Evolutionary conservation across 1,140 invertebrate genomes (phyloP).

Genomic region (Trichonephila inaurata): DNA sequence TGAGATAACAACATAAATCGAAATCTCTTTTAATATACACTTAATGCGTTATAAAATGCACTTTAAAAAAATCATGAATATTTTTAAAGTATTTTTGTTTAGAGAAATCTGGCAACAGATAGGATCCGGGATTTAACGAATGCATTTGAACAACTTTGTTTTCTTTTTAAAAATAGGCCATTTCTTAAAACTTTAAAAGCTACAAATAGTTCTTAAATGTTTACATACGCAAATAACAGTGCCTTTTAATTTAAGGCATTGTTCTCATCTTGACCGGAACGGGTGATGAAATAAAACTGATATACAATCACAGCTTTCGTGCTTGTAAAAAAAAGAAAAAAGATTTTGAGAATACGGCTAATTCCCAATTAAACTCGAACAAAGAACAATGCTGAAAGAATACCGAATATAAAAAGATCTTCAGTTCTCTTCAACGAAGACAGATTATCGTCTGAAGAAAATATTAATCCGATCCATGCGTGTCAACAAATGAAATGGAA

Average conservation of each 20-base stretch:
- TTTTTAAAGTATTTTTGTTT: no score
- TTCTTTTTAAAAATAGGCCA: no score
- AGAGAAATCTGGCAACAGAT: no score
- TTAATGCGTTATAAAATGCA: no score
- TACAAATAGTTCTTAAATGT: not conserved
- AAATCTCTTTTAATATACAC: no score
- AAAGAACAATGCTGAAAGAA: constrained; percentile 27
- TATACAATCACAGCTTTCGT: not conserved
- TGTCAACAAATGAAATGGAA: constrained; percentile 15
- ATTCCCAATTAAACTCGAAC: constrained; percentile 24
- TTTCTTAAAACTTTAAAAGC: no score
- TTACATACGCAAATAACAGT: not conserved
- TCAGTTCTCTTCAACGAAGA: not conserved
- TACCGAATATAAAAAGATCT: not conserved
- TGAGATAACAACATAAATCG: no score
- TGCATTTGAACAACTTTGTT: no score
- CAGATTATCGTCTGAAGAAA: not conserved
- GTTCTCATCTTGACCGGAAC: not conserved
- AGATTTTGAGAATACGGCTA: not conserved
- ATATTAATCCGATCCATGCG: constrained; percentile 25
- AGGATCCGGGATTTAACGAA: no score
- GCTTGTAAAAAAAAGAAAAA: not conserved
- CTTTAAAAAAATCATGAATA: no score
- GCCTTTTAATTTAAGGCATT: not conserved
- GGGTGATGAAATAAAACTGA: not conserved